Conservation (phyloP, 1,140 invertebrate species). For the Caerostris extrusa region DNA sequence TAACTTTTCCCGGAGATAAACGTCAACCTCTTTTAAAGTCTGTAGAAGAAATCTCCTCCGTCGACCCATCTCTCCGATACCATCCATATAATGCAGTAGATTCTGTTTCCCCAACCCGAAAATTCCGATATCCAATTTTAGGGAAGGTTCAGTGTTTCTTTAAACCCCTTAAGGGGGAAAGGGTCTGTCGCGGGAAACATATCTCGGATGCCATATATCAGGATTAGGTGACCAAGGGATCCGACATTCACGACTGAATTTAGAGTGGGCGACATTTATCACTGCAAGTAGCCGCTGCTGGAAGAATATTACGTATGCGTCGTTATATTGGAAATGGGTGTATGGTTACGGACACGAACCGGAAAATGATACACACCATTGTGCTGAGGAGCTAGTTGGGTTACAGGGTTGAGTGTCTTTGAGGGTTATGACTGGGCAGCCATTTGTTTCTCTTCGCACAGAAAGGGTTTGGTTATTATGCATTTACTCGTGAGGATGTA, state of each 20-base stretch:
- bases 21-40: constrained; percentile 40
- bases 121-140: constrained; percentile 62
- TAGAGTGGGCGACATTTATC: constrained; percentile 48
- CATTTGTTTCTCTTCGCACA: not conserved
- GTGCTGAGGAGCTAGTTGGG: not conserved
- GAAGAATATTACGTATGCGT: constrained; percentile 18
- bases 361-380: not conserved
- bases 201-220: constrained; percentile 53
- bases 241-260: constrained; percentile 49
- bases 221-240: constrained; percentile 60
- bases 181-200: constrained; percentile 3
- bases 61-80: not conserved
- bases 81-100: constrained; percentile 26
- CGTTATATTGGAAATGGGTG: constrained; percentile 38
- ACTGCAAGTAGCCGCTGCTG: not conserved
- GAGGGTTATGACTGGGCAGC: not conserved
- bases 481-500: too few relatives aligned
- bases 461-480: too few relatives aligned
- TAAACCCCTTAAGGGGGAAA: constrained; percentile 46
- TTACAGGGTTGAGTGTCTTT: not conserved
- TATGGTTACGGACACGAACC: not conserved
- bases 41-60: constrained; percentile 41
- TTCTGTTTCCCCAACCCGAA: constrained; percentile 16
- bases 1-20: constrained; percentile 8
- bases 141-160: constrained; percentile 41